Conservation (phyloP, 2,888 invertebrate genomes). For the Gnatocerus cornutus region DNA sequence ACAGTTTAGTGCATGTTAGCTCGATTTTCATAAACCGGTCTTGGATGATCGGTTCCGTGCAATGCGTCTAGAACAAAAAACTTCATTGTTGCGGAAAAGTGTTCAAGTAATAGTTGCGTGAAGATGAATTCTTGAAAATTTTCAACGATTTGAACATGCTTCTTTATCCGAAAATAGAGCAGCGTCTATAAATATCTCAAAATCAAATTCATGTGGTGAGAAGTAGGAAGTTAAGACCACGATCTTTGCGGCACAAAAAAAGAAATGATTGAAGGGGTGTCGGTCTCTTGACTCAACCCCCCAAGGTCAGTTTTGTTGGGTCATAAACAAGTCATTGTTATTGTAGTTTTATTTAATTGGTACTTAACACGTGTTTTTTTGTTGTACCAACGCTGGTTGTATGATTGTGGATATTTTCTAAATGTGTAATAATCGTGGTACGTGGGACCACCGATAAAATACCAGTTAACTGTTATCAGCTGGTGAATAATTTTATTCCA, state of each 20-base stretch:
- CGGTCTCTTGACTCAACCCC: background rate
- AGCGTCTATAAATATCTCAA: slow-evolving; percentile 61
- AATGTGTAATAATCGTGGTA: slow-evolving; percentile 32
- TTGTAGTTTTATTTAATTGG: too few species aligned
- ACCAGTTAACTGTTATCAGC: slow-evolving; percentile 38
- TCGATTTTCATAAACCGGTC: slow-evolving; percentile 37
- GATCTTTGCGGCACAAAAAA: too few species aligned
- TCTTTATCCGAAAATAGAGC: slow-evolving; percentile 62
- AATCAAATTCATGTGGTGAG: slow-evolving; percentile 61
- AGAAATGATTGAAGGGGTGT: background rate
- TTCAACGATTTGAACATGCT: slow-evolving; percentile 61
- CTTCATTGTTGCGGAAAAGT: background rate
- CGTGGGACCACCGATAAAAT: slow-evolving; percentile 39
- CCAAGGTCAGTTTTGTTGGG: too few species aligned
- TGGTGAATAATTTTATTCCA: slow-evolving; percentile 28
- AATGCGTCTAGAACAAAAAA: slow-evolving; percentile 19
- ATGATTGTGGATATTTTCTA: slow-evolving; percentile 4
- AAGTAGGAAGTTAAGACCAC: slow-evolving; percentile 58
- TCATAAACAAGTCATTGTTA: too few species aligned
- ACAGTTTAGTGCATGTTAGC: slow-evolving; percentile 2
- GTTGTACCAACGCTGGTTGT: too few species aligned
- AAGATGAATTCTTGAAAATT: slow-evolving; percentile 53
- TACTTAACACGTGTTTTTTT: too few species aligned
- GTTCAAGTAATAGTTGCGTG: slow-evolving; percentile 19
- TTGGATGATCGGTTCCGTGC: slow-evolving; percentile 16